These are phyloP conservation scores for Melanogrammus aeglefinus DNA, from an alignment of 2,797 vertebrate genomes.

Conservation along the genomic window DNA sequence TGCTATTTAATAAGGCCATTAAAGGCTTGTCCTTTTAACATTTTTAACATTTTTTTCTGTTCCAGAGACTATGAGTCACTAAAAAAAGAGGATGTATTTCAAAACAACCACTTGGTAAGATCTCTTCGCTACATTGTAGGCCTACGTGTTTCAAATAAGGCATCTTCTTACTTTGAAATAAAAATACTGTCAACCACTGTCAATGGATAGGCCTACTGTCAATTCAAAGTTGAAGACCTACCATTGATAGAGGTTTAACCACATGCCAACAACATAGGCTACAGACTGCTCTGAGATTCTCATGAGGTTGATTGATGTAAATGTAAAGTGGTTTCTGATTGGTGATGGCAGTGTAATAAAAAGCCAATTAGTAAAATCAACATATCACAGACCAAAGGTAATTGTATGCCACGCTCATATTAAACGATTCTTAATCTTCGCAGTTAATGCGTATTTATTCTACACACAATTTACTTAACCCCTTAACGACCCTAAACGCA, in stretches of 20 bases:
- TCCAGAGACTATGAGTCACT: conserved; percentile 88
- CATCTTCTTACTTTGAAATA: conserved; percentile 1
- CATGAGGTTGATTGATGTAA: neutral
- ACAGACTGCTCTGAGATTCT: neutral
- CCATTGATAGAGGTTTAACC: neutral
- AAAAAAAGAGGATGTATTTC: conserved; percentile 88
- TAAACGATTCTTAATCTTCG: neutral
- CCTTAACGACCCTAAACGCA: neutral
- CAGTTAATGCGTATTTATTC: neutral
- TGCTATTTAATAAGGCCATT: neutral
- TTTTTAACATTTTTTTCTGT: conserved; percentile 34
- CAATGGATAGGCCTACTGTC: too few species aligned
- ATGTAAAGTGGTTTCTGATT: neutral
- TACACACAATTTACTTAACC: neutral
- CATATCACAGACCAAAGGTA: neutral
- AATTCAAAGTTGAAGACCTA: too few species aligned
- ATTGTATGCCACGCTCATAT: neutral
- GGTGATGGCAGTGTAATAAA: neutral
- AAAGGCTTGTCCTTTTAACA: neutral
- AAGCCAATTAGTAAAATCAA: neutral
- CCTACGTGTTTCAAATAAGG: conserved; percentile 9
- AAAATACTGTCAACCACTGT: too few species aligned
- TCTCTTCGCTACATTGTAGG: neutral
- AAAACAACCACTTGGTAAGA: conserved; percentile 95
- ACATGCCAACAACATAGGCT: neutral